Percentiles rank a stretch among this genome's conserved stretches.
Evolutionary conservation across 2,888 invertebrate species (phyloP).

Genomic region (Diadromus collaris): DNA sequence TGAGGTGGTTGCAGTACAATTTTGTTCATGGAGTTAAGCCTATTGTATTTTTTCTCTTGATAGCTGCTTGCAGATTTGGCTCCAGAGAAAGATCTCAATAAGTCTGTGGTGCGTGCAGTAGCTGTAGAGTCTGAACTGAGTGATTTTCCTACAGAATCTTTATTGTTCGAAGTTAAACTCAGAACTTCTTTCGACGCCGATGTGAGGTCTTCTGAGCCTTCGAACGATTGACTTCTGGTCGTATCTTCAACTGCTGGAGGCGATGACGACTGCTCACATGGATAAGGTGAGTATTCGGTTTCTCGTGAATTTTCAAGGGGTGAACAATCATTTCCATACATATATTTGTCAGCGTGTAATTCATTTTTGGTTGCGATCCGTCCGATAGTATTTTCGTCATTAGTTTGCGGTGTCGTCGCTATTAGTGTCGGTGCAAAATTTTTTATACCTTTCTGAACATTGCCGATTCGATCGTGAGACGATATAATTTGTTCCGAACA

Average conservation of each 20-base stretch:
- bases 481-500: not conserved
- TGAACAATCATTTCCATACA: not conserved
- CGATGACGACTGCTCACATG: not conserved
- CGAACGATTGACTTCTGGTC: not conserved
- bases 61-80: too few relatives aligned
- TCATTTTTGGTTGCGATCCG: not conserved
- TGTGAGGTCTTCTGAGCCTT: not conserved
- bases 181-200: not conserved
- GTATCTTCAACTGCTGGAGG: not conserved
- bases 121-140: not conserved
- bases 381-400: not conserved
- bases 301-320: not conserved
- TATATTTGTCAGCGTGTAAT: not conserved
- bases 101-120: not conserved
- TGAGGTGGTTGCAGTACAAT: not conserved
- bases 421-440: not conserved
- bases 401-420: not conserved
- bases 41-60: slow-evolving; percentile 1
- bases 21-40: not conserved
- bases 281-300: not conserved
- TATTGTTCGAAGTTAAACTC: not conserved
- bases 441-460: not conserved
- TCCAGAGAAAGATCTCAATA: not conserved
- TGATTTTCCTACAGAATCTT: not conserved
- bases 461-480: not conserved